phyloP scores from a whole-genome alignment of 2,888 invertebrate species.

The Euproctis similis region DNA sequence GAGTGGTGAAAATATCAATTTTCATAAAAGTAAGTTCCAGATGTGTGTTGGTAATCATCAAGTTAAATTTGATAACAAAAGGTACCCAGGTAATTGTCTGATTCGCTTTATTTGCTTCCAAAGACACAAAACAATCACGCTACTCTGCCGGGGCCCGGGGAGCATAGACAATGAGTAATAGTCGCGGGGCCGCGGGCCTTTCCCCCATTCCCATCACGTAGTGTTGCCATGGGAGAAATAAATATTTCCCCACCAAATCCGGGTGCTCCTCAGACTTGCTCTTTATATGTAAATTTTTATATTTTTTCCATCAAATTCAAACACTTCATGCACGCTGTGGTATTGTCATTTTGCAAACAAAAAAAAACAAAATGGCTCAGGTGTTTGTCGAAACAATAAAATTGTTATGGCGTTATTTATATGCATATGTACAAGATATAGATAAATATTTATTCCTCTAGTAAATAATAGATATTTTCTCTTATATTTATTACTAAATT shows the following conservation, averaged over 20 bases:
- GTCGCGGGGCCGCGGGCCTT: constrained; percentile 36
- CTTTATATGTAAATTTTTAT: constrained; percentile 69
- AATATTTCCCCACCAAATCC: constrained; percentile 52
- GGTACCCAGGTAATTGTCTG: not conserved
- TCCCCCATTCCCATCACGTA: constrained; percentile 56
- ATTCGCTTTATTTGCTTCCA: constrained; percentile 4
- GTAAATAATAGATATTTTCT: too few relatives aligned
- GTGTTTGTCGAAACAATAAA: constrained; percentile 26
- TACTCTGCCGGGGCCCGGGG: constrained; percentile 28
- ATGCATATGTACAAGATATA: too few relatives aligned
- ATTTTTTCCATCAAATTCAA: constrained; percentile 49
- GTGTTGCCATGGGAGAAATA: constrained; percentile 64
- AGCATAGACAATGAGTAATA: constrained; percentile 43
- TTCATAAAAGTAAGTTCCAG: too few relatives aligned
- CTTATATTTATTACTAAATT: too few relatives aligned
- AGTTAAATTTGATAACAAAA: too few relatives aligned
- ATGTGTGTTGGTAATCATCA: too few relatives aligned
- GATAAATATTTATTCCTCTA: too few relatives aligned
- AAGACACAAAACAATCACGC: constrained; percentile 26
- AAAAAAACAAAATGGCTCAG: constrained; percentile 45
- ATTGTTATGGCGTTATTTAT: constrained; percentile 1
- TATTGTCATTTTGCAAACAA: constrained; percentile 59
- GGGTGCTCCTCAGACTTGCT: constrained; percentile 53
- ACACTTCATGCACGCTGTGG: constrained; percentile 39
- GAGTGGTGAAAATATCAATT: too few relatives aligned